These are phyloP conservation scores for Oreochromis aureus DNA, from an alignment of 2,113 vertebrate genomes.

Conservation along the genomic window DNA sequence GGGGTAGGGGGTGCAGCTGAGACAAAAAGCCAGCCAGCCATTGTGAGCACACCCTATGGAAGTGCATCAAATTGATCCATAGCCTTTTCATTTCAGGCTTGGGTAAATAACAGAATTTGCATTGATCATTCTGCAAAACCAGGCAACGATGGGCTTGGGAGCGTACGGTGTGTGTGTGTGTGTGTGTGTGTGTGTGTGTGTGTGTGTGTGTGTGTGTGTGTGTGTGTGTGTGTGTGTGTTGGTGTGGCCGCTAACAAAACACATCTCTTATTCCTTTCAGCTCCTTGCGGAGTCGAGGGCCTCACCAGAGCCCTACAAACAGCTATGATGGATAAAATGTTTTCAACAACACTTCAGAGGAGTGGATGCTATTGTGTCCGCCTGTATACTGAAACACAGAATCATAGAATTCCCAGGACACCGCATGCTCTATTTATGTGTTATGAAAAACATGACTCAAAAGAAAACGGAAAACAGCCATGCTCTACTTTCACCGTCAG, in stretches of 20 bases:
- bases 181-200: background rate
- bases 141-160: constrained; percentile 50
- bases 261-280: constrained; percentile 48
- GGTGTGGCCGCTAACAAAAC: constrained; percentile 40
- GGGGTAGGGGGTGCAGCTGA: constrained; percentile 1
- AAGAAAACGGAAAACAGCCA: constrained; percentile 61
- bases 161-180: background rate
- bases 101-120: constrained; percentile 79
- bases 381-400: constrained; percentile 49
- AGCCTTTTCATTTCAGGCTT: constrained; percentile 78
- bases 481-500: constrained; percentile 69
- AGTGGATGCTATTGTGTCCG: constrained; percentile 68
- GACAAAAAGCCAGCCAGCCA: constrained; percentile 45
- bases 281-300: constrained; percentile 57
- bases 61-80: constrained; percentile 75
- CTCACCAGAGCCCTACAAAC: constrained; percentile 60
- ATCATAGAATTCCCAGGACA: constrained; percentile 69
- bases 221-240: background rate
- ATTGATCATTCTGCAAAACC: constrained; percentile 73
- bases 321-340: constrained; percentile 66
- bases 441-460: constrained; percentile 72
- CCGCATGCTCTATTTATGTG: constrained; percentile 69
- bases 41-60: constrained; percentile 66
- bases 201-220: no score
- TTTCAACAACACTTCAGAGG: constrained; percentile 65